Base-by-base conservation (phyloP, 2,888 invertebrate genomes). In the Amaurobius ferox region DNA sequence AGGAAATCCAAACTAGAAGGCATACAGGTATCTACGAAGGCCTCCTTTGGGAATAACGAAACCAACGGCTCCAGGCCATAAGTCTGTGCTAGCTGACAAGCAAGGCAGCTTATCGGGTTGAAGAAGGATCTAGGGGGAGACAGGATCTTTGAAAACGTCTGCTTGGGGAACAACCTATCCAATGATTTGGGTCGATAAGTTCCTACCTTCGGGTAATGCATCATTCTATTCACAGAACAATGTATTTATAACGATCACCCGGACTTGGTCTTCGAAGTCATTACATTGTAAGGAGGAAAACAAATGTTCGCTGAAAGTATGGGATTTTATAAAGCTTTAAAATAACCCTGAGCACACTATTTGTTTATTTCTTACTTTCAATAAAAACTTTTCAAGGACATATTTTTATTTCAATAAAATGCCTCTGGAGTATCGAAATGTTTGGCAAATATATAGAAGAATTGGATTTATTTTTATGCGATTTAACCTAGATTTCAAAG, bases 101-200 rank as follows among this genome's bases (percentile, higher is more conserved):
- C 74, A 32, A 74, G 35, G 70, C 81, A 76, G 76, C 81, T 83
- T 76, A 83, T 83, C 81, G 81, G 81, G 76, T 83, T 83, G 81
- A 76, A 40, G 62, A 70, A 71, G 76, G 48, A 76, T 83, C 81
- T 70, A 32, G 5, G 13, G 81, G 81, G 81, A 83, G 48, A 28
- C 32, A 29, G 68, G 81, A 83, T 83, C 81, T 83, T 83, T 83
- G 81, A 83, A 70, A 83, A 83, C 81, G 81, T 83, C 81, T 83
- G 81, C 76, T 83, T 71, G 44, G 81, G 81, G 81, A 83, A 29
- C 80, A 40, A 70, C 29, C 61, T 62, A 83, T 32, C 76, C 76
- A 83, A 83, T 71, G 81, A 74, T 83, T 40, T 35, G 70, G 81
- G 81, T 83, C 81, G 81, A 83, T 83, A 76, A 48, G 44, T 74